A percentile compares a stretch with the other conserved stretches of the same genome.
Evolutionary conservation across 1,140 invertebrate genomes (phyloP).

Genomic region (Dendrolimus punctatus): DNA sequence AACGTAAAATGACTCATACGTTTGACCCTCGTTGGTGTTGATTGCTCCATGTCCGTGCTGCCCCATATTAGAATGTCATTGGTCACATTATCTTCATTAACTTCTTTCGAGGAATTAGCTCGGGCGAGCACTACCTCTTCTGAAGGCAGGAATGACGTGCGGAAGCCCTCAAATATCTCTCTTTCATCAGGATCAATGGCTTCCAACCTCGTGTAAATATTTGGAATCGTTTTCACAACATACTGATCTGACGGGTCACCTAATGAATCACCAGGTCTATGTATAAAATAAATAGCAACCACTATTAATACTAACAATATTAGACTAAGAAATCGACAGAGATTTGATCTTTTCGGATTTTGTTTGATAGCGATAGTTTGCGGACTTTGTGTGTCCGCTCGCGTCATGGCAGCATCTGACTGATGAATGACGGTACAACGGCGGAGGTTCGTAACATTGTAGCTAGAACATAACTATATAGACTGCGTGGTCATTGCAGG

Average conservation of each 20-base stretch:
- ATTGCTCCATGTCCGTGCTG: conserved; percentile 14
- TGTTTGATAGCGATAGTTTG: conserved; percentile 36
- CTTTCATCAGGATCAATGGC: conserved; percentile 51
- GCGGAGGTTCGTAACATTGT: conserved; percentile 33
- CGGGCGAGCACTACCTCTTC: conserved; percentile 43
- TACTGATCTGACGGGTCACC: conserved; percentile 50
- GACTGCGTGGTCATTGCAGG: conserved; percentile 4
- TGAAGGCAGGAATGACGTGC: conserved; percentile 51
- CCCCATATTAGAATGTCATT: conserved; percentile 42
- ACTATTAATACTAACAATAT: conserved; percentile 25
- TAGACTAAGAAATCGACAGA: conserved; percentile 33
- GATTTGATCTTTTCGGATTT: conserved; percentile 34
- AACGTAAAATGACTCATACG: conserved; percentile 40
- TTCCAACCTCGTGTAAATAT: conserved; percentile 44
- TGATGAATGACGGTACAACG: conserved; percentile 24
- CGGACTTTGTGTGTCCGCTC: conserved; percentile 38
- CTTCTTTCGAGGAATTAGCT: conserved; percentile 19
- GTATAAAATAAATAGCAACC: conserved; percentile 30
- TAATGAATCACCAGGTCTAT: conserved; percentile 32
- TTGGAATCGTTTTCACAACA: conserved; percentile 45
- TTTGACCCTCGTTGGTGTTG: conserved; percentile 33
- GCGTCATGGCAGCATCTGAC: conserved; percentile 56
- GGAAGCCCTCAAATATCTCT: conserved; percentile 58
- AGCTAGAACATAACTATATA: conserved; percentile 30
- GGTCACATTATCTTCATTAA: conserved; percentile 30